A percentile compares a stretch with the other conserved stretches of the same genome.
Evolutionary conservation across 2,888 invertebrate genomes (phyloP).

Genomic region (Malacosoma neustria): DNA sequence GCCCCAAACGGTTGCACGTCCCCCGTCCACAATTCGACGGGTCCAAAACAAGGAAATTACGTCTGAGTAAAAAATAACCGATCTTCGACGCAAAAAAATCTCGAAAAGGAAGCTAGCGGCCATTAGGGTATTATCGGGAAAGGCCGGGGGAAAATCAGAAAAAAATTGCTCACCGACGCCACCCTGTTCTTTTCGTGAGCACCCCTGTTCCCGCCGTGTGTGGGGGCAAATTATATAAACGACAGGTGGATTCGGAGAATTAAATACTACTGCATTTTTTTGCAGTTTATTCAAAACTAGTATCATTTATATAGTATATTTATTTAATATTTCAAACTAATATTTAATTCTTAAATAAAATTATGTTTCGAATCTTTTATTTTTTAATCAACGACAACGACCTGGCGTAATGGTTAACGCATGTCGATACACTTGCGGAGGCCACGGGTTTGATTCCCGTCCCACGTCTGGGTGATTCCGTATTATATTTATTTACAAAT

Average conservation of each 20-base stretch:
- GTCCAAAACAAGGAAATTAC: slow-evolving; percentile 61
- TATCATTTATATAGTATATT: not conserved
- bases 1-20: slow-evolving; percentile 7
- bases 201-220: slow-evolving; percentile 50
- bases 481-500: too few relatives aligned
- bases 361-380: not conserved
- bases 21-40: slow-evolving; percentile 15
- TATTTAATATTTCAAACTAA: not conserved
- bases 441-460: too few relatives aligned
- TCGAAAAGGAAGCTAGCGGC: slow-evolving; percentile 71
- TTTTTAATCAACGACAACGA: too few relatives aligned
- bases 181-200: slow-evolving; percentile 69
- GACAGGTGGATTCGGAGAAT: slow-evolving; percentile 72
- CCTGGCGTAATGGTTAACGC: too few relatives aligned
- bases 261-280: slow-evolving; percentile 32
- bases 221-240: slow-evolving; percentile 59
- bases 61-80: slow-evolving; percentile 66
- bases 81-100: slow-evolving; percentile 61
- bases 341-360: not conserved
- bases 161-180: slow-evolving; percentile 61
- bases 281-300: not conserved
- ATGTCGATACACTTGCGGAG: too few relatives aligned
- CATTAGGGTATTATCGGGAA: slow-evolving; percentile 74
- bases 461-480: too few relatives aligned
- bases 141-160: slow-evolving; percentile 65